phyloP scores from a whole-genome alignment of 2,888 invertebrate genomes.

The Phymatocera aterrima region DNA sequence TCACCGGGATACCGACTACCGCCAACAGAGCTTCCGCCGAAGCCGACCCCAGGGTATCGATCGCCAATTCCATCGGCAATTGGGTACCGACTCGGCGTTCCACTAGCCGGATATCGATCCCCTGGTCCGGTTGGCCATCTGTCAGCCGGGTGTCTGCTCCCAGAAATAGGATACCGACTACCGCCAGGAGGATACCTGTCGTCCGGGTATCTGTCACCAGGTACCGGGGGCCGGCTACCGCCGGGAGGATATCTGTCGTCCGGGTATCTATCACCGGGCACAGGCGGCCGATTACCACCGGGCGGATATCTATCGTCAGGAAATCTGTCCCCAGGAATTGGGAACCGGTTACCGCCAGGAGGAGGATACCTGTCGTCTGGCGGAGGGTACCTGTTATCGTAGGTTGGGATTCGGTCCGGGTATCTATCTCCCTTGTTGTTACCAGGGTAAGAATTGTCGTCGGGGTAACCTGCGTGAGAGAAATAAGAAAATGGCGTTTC shows the following conservation, averaged over 20 bases:
- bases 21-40: not conserved
- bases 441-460: conserved; percentile 63
- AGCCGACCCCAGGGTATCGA: conserved; percentile 59
- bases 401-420: conserved; percentile 61
- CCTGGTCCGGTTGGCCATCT: conserved; percentile 68
- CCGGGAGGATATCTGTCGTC: conserved; percentile 70
- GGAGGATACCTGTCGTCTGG: conserved; percentile 75
- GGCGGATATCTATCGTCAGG: conserved; percentile 76
- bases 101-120: conserved; percentile 75
- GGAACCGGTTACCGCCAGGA: conserved; percentile 71
- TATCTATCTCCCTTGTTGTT: conserved; percentile 55
- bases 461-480: conserved; percentile 62
- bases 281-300: conserved; percentile 73
- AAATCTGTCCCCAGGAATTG: conserved; percentile 62
- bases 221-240: conserved; percentile 61
- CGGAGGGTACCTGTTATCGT: conserved; percentile 56
- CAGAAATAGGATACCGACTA: conserved; percentile 74
- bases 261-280: conserved; percentile 76
- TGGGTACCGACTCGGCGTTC: conserved; percentile 55
- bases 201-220: conserved; percentile 73
- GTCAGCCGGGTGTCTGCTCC: conserved; percentile 71
- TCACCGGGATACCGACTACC: conserved; percentile 65
- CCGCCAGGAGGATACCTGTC: conserved; percentile 71
- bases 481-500: not conserved
- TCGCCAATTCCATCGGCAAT: conserved; percentile 63